Conservation (phyloP, 2,797 vertebrate species). For the Ctenopoma multispine region DNA sequence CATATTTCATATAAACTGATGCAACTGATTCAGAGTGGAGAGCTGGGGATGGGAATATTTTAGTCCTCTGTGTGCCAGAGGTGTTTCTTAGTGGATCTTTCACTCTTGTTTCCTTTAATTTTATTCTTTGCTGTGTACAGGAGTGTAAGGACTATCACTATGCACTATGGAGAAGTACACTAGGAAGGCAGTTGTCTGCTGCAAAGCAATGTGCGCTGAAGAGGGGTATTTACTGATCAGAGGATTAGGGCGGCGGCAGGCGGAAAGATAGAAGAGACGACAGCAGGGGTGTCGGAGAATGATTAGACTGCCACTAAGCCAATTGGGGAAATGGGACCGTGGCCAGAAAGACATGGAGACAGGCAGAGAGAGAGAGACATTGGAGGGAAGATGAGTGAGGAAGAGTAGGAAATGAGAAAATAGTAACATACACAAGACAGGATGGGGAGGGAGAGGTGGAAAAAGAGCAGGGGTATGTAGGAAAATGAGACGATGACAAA, state of each 20-base stretch:
- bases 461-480: slow-evolving; percentile 18
- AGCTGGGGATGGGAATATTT: slow-evolving; percentile 10
- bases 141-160: slow-evolving; percentile 48
- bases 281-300: slow-evolving; percentile 79
- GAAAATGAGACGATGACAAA: slow-evolving; percentile 18
- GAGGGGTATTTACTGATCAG: slow-evolving; percentile 79
- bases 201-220: slow-evolving; percentile 58
- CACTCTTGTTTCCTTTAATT: slow-evolving; percentile 34
- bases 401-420: slow-evolving; percentile 19
- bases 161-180: slow-evolving; percentile 46
- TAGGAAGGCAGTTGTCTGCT: slow-evolving; percentile 38
- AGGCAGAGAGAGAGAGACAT: slow-evolving; percentile 24
- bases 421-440: slow-evolving; percentile 18
- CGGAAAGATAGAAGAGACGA: slow-evolving; percentile 68
- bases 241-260: slow-evolving; percentile 78
- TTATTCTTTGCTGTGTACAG: slow-evolving; percentile 26
- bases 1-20: slow-evolving; percentile 9
- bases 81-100: slow-evolving; percentile 37
- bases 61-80: slow-evolving; percentile 2
- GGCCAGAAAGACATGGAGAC: slow-evolving; percentile 72
- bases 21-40: slow-evolving; percentile 13
- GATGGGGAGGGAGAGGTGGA: neutral
- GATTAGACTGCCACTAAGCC: slow-evolving; percentile 83
- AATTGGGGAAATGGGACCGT: slow-evolving; percentile 76
- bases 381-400: slow-evolving; percentile 11